These are phyloP conservation scores for Ellobium chinense DNA, from an alignment of 2,888 invertebrate species.

Conservation along the genomic window DNA sequence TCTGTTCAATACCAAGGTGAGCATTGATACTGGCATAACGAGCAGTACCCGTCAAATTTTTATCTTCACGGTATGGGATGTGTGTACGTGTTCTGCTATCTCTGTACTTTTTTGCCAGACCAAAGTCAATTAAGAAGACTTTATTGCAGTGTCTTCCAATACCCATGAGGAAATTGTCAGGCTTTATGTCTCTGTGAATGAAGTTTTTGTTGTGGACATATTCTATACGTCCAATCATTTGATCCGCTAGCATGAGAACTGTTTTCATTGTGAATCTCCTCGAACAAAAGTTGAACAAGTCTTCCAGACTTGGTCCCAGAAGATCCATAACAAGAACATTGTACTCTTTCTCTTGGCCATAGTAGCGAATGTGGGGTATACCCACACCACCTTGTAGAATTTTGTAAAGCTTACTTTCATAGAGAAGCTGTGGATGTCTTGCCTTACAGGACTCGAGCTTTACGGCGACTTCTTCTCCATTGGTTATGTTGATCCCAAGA, in stretches of 20 bases:
- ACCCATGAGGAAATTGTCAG: constrained; percentile 83
- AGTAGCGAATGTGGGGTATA: constrained; percentile 78
- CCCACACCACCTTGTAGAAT: constrained; percentile 81
- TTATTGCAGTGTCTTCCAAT: constrained; percentile 79
- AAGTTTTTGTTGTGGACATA: constrained; percentile 99
- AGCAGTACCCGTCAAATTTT: constrained; percentile 79
- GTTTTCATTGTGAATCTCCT: constrained; percentile 99
- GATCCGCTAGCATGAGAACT: constrained; percentile 98
- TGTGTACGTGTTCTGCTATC: constrained; percentile 95
- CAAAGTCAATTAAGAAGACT: constrained; percentile 98
- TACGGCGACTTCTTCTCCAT: constrained; percentile 81
- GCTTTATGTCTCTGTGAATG: constrained; percentile 89
- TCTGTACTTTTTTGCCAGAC: constrained; percentile 98
- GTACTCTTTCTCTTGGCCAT: constrained; percentile 94
- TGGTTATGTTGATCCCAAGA: constrained; percentile 78
- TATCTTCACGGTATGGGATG: constrained; percentile 88
- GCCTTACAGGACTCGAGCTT: constrained; percentile 81
- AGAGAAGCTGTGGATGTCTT: constrained; percentile 81
- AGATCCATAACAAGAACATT: constrained; percentile 99
- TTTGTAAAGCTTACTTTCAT: constrained; percentile 82
- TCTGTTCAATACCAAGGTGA: constrained; percentile 98
- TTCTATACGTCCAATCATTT: constrained; percentile 90
- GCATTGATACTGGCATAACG: constrained; percentile 99
- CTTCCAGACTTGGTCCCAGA: constrained; percentile 82
- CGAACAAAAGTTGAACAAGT: constrained; percentile 98